These are phyloP conservation scores for Nannobrachium achirus DNA, from an alignment of 2,113 vertebrate genomes.

Conservation along the genomic window DNA sequence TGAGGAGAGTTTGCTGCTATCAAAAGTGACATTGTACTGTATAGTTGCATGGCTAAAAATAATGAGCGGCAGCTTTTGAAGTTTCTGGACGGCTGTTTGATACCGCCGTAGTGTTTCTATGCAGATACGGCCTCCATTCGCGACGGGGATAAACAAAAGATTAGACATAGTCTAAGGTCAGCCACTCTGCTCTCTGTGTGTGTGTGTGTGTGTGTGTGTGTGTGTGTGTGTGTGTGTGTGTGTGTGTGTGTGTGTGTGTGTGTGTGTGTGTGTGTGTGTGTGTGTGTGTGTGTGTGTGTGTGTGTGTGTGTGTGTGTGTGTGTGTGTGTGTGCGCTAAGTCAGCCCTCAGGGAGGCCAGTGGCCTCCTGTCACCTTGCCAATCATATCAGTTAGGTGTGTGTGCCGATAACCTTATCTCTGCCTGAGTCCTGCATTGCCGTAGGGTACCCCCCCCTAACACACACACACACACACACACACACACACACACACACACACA, in stretches of 20 bases:
- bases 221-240: background rate
- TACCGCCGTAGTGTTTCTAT: conserved; percentile 64
- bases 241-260: conserved; percentile 3
- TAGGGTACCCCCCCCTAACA: conserved; percentile 31
- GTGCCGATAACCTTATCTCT: conserved; percentile 78
- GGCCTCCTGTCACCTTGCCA: conserved; percentile 76
- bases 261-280: conserved; percentile 28
- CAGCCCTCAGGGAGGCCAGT: conserved; percentile 47
- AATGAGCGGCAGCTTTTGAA: conserved; percentile 62
- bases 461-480: conserved; percentile 3
- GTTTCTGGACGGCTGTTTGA: conserved; percentile 53
- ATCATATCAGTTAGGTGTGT: conserved; percentile 74
- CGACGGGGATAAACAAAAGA: conserved; percentile 72
- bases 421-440: conserved; percentile 69
- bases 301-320: conserved; percentile 10
- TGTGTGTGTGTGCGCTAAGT: conserved; percentile 23
- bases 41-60: conserved; percentile 55
- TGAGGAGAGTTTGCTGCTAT: conserved; percentile 58
- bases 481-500: conserved; percentile 27
- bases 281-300: conserved; percentile 36
- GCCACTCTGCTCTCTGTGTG: conserved; percentile 4
- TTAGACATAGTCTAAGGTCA: conserved; percentile 69
- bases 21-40: conserved; percentile 53
- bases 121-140: conserved; percentile 70
- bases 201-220: background rate